Evolutionary conservation across 2,113 vertebrate genomes (phyloP).

Genomic region (Apteryx owenii): DNA sequence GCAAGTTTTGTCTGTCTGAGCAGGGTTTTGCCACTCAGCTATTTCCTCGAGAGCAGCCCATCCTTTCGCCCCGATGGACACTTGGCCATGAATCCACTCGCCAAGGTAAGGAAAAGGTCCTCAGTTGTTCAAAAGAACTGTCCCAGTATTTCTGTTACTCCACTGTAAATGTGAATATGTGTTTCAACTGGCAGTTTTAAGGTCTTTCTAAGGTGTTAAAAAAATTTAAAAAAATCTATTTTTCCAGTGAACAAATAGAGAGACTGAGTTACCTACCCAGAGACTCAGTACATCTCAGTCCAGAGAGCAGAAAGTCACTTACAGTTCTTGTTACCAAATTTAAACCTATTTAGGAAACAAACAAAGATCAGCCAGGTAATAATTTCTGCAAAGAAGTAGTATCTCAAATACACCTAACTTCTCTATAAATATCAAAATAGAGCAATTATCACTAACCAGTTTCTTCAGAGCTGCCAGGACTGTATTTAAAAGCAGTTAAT

Average conservation of each 20-base stretch:
- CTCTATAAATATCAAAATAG: not conserved
- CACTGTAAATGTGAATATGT: not conserved
- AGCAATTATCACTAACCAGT: not conserved
- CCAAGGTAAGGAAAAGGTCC: not conserved
- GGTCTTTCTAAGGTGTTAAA: not conserved
- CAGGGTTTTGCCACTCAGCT: too few species aligned
- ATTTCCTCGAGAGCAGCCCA: too few species aligned
- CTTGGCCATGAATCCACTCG: accelerated
- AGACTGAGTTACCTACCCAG: not conserved
- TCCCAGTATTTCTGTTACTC: not conserved
- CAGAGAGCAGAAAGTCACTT: not conserved
- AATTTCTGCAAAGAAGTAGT: not conserved
- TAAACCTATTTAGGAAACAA: not conserved
- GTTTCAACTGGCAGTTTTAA: too few species aligned
- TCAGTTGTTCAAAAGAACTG: not conserved
- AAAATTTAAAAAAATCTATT: not conserved
- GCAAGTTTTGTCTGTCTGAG: too few species aligned
- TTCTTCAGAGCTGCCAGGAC: not conserved
- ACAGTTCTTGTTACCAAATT: not conserved
- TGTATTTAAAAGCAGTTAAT: not conserved
- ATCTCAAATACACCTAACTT: not conserved
- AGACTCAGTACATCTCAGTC: not conserved
- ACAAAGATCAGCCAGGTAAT: not conserved
- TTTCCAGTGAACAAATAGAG: not conserved
- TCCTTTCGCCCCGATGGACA: not conserved